A percentile compares a stretch with the other conserved stretches of the same genome.
phyloP scores from a whole-genome alignment of 2,113 vertebrate species.

The Oxygymnocypris stewartii region DNA sequence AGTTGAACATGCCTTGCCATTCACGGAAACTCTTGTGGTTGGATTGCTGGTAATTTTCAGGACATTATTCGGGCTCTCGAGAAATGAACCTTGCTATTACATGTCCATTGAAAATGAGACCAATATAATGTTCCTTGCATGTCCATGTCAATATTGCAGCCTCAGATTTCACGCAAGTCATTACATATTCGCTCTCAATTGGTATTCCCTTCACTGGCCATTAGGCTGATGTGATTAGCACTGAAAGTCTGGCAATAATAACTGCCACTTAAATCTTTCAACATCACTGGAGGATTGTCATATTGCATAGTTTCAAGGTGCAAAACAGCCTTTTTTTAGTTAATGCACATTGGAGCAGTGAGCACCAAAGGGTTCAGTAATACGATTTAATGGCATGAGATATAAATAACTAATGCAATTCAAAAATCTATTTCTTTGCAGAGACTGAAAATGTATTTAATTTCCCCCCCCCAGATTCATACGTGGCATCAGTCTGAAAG shows the following conservation, averaged over 20 bases:
- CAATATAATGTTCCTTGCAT: conserved; percentile 16
- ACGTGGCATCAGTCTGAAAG: conserved; percentile 33
- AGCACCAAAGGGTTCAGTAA: conserved; percentile 39
- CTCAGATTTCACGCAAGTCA: not conserved
- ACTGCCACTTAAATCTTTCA: conserved; percentile 52
- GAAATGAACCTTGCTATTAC: conserved; percentile 27
- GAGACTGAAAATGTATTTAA: conserved; percentile 46
- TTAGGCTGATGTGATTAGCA: conserved; percentile 38
- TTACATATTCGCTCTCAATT: conserved; percentile 35
- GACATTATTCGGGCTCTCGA: conserved; percentile 15
- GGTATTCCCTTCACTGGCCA: conserved; percentile 34
- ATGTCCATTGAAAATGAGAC: conserved; percentile 23
- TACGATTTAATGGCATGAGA: conserved; percentile 33
- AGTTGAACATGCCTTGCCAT: not conserved
- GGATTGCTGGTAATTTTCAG: conserved; percentile 20
- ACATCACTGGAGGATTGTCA: conserved; percentile 36
- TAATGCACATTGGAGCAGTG: not conserved
- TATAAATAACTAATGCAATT: conserved; percentile 56
- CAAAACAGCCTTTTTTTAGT: not conserved
- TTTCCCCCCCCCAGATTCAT: conserved; percentile 35
- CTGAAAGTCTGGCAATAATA: conserved; percentile 31
- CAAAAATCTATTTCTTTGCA: conserved; percentile 36
- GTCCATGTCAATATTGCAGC: conserved; percentile 6
- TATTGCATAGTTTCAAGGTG: conserved; percentile 42
- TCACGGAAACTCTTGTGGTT: not conserved